Conservation (phyloP, 2,113 vertebrate genomes). For the Trematomus loennbergii region DNA sequence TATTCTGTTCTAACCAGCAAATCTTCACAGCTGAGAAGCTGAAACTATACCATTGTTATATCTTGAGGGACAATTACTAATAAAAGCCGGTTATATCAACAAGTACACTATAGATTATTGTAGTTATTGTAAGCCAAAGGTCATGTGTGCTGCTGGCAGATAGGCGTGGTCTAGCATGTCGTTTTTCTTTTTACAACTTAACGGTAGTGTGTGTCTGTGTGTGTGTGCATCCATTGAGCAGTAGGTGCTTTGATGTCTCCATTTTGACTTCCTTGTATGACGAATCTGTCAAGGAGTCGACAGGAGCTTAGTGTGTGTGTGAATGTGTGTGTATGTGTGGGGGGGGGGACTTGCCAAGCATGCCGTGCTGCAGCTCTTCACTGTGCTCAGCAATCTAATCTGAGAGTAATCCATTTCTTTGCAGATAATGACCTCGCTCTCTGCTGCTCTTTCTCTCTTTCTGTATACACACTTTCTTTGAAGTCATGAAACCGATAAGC, state of each 20-base stretch:
- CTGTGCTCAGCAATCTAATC: slow-evolving; percentile 81
- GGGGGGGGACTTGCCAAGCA: slow-evolving; percentile 54
- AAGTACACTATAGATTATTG: no score
- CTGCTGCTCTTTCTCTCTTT: slow-evolving; percentile 28
- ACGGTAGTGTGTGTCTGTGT: background rate
- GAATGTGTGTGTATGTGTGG: slow-evolving; percentile 44
- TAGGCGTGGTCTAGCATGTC: no score
- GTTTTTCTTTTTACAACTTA: no score
- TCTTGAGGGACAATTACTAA: no score
- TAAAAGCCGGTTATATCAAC: no score
- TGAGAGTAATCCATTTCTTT: slow-evolving; percentile 84
- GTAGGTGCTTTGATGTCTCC: slow-evolving; percentile 62
- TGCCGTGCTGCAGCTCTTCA: slow-evolving; percentile 60
- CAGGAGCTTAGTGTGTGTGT: slow-evolving; percentile 54
- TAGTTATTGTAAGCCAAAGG: no score
- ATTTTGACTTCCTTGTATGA: slow-evolving; percentile 67
- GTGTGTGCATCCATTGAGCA: slow-evolving; percentile 18
- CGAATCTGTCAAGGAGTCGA: slow-evolving; percentile 63
- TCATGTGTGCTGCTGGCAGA: no score
- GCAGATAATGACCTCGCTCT: slow-evolving; percentile 79
- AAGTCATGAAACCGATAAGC: slow-evolving; percentile 79
- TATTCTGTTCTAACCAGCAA: background rate
- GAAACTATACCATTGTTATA: no score
- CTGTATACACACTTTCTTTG: slow-evolving; percentile 72
- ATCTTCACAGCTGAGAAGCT: no score